Evolutionary conservation across 23 tunicate species (phyloP).

Genomic region (Pegea sp.): DNA sequence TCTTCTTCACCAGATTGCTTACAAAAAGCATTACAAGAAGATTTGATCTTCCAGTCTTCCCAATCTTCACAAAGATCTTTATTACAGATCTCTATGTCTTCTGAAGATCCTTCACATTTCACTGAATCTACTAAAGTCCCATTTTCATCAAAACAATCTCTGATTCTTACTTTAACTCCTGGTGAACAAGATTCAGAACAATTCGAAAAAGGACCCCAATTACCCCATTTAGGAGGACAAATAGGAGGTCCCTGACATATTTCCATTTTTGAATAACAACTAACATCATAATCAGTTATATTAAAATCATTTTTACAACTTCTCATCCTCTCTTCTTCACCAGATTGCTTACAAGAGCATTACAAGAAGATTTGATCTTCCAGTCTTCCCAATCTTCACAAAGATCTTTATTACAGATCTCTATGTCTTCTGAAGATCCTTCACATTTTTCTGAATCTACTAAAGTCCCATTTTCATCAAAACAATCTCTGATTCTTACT

Average conservation of each 20-base stretch:
- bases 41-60: conserved; percentile 6
- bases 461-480: conserved; percentile 5
- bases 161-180: conserved; percentile 1
- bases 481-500: conserved; percentile 4
- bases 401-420: conserved; percentile 2
- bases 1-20: conserved; percentile 3
- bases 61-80: conserved; percentile 8
- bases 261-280: background rate
- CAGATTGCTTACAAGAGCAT: conserved; percentile 4
- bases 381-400: conserved; percentile 11
- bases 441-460: conserved; percentile 4
- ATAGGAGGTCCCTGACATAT: conserved; percentile 8
- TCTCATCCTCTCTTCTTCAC: background rate
- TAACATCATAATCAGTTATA: background rate
- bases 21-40: conserved; percentile 10
- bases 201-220: conserved; percentile 1
- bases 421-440: background rate
- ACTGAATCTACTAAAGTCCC: background rate
- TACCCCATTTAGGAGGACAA: conserved; percentile 13
- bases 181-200: conserved; percentile 8
- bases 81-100: conserved; percentile 4
- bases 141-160: conserved; percentile 7
- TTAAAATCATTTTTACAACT: background rate
- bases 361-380: conserved; percentile 3
- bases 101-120: background rate